Evolutionary conservation across 2,888 invertebrate species (phyloP), one percentile per base, ranked within the genome.

Genomic region (Agonopterix heracliana): DNA sequence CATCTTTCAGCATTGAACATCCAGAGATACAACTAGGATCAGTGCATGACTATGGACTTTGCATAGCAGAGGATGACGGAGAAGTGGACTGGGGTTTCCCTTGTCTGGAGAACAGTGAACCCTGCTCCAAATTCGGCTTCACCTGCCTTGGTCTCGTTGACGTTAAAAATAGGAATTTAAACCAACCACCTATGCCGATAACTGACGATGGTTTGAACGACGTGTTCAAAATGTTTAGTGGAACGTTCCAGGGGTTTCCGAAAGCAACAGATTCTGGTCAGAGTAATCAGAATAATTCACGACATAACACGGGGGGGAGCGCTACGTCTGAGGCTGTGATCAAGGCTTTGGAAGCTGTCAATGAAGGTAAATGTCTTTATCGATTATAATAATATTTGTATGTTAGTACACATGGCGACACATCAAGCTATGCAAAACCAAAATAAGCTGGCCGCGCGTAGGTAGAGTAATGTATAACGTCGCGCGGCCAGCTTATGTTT

Each of bases 21-120:
- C 92, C 92, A 4, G 91, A 92, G 53, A 83, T 91, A 62, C 74
- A 81, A 13, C 85, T 93, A 45, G 91, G 92, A 62, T 90, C 92
- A 38, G 90, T 93, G 12, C 87, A 90, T 48, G 91, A 93, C 67
- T 98, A 97, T 75, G 96, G 96, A 42, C 90, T 98, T 49, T 96
- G 95, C 72, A 96, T 98, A 76, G 97, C 96, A 26, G 98, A 98
- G 82, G 98, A 98, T 68, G 97, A 98, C 72, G 98, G 98, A 1
- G 98, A 98, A 83, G 95, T 97, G 2, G 97, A 97, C 78, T 91
- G 92, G 81, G 98, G 97, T 64, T 98, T 99, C 74, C 98, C 98
- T 0, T 94, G 95, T 61, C 88, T 99, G 9, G 97, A 98, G 72
- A 91, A 94, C 10, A 91, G 92, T 53, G 98, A 98, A 80, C 93